These are phyloP conservation scores for Verasper variegatus DNA, from an alignment of 2,113 vertebrate species.

Conservation along the genomic window DNA sequence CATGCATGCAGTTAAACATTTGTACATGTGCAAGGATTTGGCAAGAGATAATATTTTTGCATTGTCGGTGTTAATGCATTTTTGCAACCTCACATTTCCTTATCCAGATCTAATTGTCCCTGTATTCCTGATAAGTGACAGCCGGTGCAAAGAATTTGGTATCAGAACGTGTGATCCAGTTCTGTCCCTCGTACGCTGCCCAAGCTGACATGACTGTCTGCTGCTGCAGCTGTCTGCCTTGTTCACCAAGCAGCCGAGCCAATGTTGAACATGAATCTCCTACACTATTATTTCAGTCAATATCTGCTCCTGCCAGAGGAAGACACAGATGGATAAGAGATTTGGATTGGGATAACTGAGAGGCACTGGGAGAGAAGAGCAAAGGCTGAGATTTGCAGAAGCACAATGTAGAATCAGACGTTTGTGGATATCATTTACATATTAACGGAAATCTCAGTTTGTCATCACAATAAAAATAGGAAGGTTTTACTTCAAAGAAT, in stretches of 20 bases:
- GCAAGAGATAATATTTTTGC: background rate
- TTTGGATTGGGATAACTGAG: conserved; percentile 37
- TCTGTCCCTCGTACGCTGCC: conserved; percentile 41
- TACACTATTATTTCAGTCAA: conserved; percentile 60
- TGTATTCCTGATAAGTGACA: conserved; percentile 36
- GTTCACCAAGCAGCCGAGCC: conserved; percentile 53
- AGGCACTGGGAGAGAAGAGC: conserved; percentile 8
- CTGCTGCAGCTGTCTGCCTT: conserved; percentile 57
- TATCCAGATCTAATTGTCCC: conserved; percentile 21
- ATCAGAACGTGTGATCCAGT: conserved; percentile 48
- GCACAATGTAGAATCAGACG: background rate
- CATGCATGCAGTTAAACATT: background rate
- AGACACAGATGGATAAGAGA: conserved; percentile 59
- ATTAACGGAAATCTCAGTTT: background rate
- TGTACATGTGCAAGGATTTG: background rate
- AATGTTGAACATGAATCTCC: conserved; percentile 57
- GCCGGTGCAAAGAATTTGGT: conserved; percentile 30
- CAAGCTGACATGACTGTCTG: conserved; percentile 62
- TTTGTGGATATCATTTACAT: background rate
- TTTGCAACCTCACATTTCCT: conserved; percentile 8
- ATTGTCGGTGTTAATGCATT: background rate
- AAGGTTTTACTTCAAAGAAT: background rate
- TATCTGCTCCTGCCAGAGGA: conserved; percentile 65
- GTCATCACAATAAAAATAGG: background rate
- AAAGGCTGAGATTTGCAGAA: background rate